A percentile compares a stretch with the other conserved stretches of the same genome.
Evolutionary conservation across 2,797 vertebrate species (phyloP).

Genomic region (Lemur catta): DNA sequence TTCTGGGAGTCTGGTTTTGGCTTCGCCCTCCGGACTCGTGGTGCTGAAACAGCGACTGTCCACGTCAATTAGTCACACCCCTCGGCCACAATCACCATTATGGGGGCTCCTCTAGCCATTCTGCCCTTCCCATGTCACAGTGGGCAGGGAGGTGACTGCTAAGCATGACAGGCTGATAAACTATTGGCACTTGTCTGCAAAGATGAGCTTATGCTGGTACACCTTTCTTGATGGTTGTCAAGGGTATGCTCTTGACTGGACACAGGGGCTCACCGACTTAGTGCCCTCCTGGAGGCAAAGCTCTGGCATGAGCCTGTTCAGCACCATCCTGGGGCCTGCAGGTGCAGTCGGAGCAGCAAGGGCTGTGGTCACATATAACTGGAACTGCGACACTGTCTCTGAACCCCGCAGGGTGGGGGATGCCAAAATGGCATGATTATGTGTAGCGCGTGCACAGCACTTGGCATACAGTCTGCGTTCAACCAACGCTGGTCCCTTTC

Average conservation of each 20-base stretch:
- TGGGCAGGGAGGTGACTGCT: not conserved
- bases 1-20: not conserved
- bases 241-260: not conserved
- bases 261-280: not conserved
- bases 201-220: not conserved
- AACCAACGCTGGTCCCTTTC: not conserved
- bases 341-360: not conserved
- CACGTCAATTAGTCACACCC: not conserved
- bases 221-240: not conserved
- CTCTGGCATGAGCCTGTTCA: not conserved
- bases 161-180: not conserved
- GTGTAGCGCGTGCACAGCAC: not conserved
- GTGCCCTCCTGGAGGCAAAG: not conserved
- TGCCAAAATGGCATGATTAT: not conserved
- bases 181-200: not conserved
- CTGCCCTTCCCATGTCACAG: not conserved
- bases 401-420: not conserved
- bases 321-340: not conserved
- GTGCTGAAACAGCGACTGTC: not conserved
- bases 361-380: not conserved
- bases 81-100: accelerated
- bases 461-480: too few species aligned
- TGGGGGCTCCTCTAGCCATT: not conserved
- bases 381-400: not conserved
- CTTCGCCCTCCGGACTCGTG: not conserved